Conservation (phyloP, 2,113 vertebrate species). For the Gadus macrocephalus region DNA sequence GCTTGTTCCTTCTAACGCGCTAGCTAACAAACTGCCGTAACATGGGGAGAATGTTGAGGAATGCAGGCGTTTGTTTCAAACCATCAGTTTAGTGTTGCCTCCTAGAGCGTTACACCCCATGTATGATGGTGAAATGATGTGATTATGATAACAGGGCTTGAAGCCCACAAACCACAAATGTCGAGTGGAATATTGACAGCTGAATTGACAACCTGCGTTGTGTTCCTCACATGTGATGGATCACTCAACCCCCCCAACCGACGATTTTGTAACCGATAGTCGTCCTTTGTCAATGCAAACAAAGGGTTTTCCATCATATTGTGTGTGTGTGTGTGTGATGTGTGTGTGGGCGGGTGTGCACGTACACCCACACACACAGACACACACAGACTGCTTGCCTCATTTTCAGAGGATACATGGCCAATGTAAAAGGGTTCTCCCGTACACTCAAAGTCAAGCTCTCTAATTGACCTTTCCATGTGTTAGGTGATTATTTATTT, state of each 20-base stretch:
- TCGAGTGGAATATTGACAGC: neutral
- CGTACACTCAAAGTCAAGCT: neutral
- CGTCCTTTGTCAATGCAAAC: slow-evolving; percentile 47
- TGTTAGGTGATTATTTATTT: neutral
- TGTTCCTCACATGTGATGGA: slow-evolving; percentile 33
- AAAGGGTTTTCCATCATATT: slow-evolving; percentile 44
- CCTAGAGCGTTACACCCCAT: no score
- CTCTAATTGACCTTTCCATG: neutral
- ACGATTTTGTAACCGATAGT: slow-evolving; percentile 53
- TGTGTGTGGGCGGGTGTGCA: neutral
- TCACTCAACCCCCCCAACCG: slow-evolving; percentile 22
- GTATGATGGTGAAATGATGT: no score
- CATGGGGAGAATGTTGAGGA: neutral
- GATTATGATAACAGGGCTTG: no score
- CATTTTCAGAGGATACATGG: slow-evolving; percentile 10
- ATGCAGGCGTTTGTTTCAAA: no score
- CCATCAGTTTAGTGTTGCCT: no score
- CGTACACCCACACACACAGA: slow-evolving; percentile 3
- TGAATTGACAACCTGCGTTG: slow-evolving; percentile 1
- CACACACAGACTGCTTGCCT: slow-evolving; percentile 1
- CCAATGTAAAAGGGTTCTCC: neutral
- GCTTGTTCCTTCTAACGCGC: slow-evolving; percentile 29
- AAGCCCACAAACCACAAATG: no score
- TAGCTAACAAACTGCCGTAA: neutral
- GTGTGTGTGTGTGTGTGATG: neutral